Percentiles rank a stretch among this genome's conserved stretches.
phyloP scores from a whole-genome alignment of 1,140 invertebrate genomes.

The Atopsyche davidsoni region DNA sequence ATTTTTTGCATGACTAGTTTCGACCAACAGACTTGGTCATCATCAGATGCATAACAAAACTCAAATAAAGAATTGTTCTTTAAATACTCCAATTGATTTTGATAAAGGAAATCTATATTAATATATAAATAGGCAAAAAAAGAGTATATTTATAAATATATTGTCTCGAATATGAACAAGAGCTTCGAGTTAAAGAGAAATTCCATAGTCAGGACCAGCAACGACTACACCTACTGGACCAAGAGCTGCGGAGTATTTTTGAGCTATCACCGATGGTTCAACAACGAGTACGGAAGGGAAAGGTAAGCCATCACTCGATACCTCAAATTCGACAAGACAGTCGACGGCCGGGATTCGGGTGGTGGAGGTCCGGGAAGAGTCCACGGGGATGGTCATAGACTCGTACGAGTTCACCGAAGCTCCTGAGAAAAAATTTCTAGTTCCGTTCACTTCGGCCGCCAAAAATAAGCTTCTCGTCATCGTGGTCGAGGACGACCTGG shows the following conservation, averaged over 20 bases:
- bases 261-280: conserved; percentile 57
- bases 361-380: conserved; percentile 60
- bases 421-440: conserved; percentile 51
- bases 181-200: conserved; percentile 45
- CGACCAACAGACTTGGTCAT: no score
- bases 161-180: conserved; percentile 40
- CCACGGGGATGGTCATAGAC: conserved; percentile 55
- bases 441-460: conserved; percentile 47
- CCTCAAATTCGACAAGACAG: conserved; percentile 49
- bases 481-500: conserved; percentile 51
- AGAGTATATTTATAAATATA: no score
- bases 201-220: conserved; percentile 40
- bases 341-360: conserved; percentile 61
- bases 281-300: conserved; percentile 47
- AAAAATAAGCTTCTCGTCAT: conserved; percentile 46
- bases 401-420: conserved; percentile 60
- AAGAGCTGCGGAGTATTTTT: conserved; percentile 62
- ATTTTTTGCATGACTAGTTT: no score
- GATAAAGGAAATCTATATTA: no score
- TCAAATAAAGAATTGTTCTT: no score
- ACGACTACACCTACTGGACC: conserved; percentile 58
- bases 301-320: conserved; percentile 50
- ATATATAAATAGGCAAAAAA: no score
- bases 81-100: not conserved
- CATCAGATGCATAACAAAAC: no score